These are phyloP conservation scores for Steinernema carpocapsae DNA, from an alignment of 2,888 invertebrate genomes.

Conservation along the genomic window DNA sequence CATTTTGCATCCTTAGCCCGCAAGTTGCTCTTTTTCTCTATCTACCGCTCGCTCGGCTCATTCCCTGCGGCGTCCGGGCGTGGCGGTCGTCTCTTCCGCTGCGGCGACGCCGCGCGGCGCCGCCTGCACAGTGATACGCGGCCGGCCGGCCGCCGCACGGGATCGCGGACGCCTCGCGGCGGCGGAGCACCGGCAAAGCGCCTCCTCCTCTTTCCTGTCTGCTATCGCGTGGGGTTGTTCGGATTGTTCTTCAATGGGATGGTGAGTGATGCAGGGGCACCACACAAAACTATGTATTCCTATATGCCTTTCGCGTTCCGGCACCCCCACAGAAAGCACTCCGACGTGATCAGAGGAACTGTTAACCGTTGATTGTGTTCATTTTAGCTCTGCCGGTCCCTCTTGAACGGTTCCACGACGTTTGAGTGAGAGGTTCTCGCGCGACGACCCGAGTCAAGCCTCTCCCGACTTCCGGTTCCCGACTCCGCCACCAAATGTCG, in stretches of 20 bases:
- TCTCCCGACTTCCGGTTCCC: constrained; percentile 26
- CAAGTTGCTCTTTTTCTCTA: constrained; percentile 1
- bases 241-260: constrained; percentile 24
- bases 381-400: neutral
- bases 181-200: neutral
- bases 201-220: constrained; percentile 31
- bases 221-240: constrained; percentile 28
- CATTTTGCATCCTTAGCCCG: constrained; percentile 33
- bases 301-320: constrained; percentile 26
- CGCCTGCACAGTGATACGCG: too few species aligned
- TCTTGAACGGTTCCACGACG: neutral
- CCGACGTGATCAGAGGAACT: neutral
- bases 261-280: constrained; percentile 32
- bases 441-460: neutral
- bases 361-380: neutral
- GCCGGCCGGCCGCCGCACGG: constrained; percentile 7
- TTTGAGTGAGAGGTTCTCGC: neutral
- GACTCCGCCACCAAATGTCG: constrained; percentile 6
- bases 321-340: constrained; percentile 15
- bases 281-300: constrained; percentile 27
- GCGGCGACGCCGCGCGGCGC: too few species aligned
- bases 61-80: too few species aligned
- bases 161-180: neutral
- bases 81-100: neutral
- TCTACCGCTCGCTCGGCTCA: neutral